Base-by-base conservation (phyloP, 1,140 invertebrate genomes). In the Trachymyrmex cornetzi region DNA sequence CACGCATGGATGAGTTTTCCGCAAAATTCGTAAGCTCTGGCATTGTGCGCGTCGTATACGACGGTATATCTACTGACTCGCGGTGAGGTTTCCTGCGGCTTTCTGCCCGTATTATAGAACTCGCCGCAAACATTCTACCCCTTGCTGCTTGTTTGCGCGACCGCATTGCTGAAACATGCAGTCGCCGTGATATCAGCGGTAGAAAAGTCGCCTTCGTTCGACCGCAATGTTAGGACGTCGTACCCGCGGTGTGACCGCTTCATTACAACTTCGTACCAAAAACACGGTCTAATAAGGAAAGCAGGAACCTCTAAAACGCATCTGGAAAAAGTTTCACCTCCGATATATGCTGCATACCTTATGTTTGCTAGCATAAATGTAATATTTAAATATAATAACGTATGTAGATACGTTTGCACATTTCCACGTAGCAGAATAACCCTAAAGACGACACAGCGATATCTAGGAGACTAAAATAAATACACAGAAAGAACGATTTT, bases 1-100 rank as follows among this genome's bases (percentile, higher is more conserved):
- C 69, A 84, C 80, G 84, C 75, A 79, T 86, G 63, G 75, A 86
- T 86, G 80, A 88, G 67, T 90, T 85, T 85, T 77, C 27, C 69
- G 69, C 61, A 71, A 90, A 88, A 90, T 90, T 90, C 79, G 63
- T 85, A 88, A 88, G 80, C 86, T 48, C 50, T 16, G 22, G 57
- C 77, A 85, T 90, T 90, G 80, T 85, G 6, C 48, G 64, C 59
- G 74, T 79, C 74, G 80, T 84, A 50, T 74, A 67, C 75, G 84
- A 64, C 55, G 19, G 53, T 79, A 85, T 38, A 74, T 66, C 72
- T 74, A 84, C 34, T 72, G 50, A 71, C 67, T 84, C 61, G 59
- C 48, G 66, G 72, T 72, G 74, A 77, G 89, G 86, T 85, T 88
- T 90, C 69, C 61, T 81, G 30, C 38, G 67, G 79, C 71, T 89